Evolutionary conservation across 2,888 invertebrate genomes (phyloP), one percentile per base, ranked within the genome.

Genomic region (Melanostoma scalare): DNA sequence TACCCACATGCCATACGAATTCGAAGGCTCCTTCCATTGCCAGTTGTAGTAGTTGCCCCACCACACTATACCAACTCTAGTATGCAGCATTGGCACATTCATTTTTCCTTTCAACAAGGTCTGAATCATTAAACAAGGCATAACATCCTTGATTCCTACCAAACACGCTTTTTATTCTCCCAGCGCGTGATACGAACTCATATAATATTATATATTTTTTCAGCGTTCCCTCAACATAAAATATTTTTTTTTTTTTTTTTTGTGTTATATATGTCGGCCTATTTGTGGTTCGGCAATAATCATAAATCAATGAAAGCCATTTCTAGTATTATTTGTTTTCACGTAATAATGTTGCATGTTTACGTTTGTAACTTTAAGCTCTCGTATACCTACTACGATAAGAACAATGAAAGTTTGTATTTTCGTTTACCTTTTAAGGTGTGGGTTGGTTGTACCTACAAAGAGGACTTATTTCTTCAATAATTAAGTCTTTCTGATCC

Each of bases 281-380:
- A 9, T 33, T 55, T 63, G 10, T 5, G 38, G 44, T 63, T 53
- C 31, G 40, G 33, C 38, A 46, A 46, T 61, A 61, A 61, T 46
- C 35, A 63, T 73, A 73, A 65, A 65, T 65, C 63, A 65, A 56
- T 65, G 40, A 46, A 52, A 48, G n/a, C 38, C 61, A 6, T 61
- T 60, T 61, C 3, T 35, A 20, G 20, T 42, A 8, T 20, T 4
- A 35, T 36, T 10, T 58, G n/a, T 48, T 46, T 4, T 35, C n/a
- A 8, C n/a, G 31, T 6, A 2, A 42, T 5, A 38, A 2, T 36
- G 36, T 36, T 63, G 46, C 46, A 63, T 63, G 53, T 61, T 53
- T 52, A 36, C 38, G 53, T 31, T 56, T 46, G 6, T 33, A 46
- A 63, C 55, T 40, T 55, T 35, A 61, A 61, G 35, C 38, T 48